phyloP scores from a whole-genome alignment of 2,888 invertebrate genomes.

The Eupithecia insigniata region DNA sequence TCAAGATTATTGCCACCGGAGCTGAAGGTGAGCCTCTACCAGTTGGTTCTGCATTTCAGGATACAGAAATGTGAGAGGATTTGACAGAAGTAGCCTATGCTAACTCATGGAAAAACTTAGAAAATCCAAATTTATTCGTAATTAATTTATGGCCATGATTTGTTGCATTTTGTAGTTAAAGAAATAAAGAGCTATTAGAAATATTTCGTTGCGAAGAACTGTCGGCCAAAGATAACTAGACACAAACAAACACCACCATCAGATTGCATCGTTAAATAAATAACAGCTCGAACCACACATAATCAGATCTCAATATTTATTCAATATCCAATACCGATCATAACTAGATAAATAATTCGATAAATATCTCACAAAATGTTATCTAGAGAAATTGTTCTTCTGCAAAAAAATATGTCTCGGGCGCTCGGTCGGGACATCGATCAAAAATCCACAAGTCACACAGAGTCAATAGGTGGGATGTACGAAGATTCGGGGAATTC shows the following conservation, averaged over 20 bases:
- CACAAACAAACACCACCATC: background rate
- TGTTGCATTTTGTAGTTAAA: no score
- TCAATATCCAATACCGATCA: slow-evolving; percentile 49
- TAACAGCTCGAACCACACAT: background rate
- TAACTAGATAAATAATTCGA: slow-evolving; percentile 44
- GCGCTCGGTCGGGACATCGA: slow-evolving; percentile 54
- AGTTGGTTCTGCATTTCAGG: no score
- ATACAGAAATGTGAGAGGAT: no score
- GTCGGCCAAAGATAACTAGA: background rate
- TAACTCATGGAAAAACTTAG: no score
- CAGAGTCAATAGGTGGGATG: slow-evolving; percentile 42
- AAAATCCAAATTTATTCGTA: no score
- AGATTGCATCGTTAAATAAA: background rate
- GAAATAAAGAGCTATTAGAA: no score
- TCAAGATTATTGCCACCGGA: no score
- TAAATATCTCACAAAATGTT: slow-evolving; percentile 36
- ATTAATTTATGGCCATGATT: no score
- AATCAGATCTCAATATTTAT: slow-evolving; percentile 45
- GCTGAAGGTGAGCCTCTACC: no score
- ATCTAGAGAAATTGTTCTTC: slow-evolving; percentile 61
- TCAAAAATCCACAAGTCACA: slow-evolving; percentile 68
- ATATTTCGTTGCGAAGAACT: background rate
- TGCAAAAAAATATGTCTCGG: slow-evolving; percentile 65
- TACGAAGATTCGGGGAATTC: background rate
- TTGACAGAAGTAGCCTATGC: no score